Percentiles rank a stretch among this genome's conserved stretches.
Evolutionary conservation across 2,797 vertebrate genomes (phyloP).

Genomic region (Mionectes olivaceus): DNA sequence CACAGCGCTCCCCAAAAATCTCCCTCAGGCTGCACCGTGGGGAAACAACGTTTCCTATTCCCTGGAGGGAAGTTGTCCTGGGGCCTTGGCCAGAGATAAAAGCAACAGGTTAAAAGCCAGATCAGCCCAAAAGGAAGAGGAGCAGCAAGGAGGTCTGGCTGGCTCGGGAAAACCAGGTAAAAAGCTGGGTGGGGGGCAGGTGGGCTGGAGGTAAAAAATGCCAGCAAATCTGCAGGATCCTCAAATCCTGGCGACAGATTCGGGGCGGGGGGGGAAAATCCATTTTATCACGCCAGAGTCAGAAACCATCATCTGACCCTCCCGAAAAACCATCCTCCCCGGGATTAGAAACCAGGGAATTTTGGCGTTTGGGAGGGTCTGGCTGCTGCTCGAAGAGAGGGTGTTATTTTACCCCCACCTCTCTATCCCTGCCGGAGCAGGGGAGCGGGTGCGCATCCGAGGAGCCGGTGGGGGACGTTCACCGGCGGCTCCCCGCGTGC

Average conservation of each 20-base stretch:
- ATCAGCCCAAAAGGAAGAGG: neutral
- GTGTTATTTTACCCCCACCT: neutral
- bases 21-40: neutral
- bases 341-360: neutral
- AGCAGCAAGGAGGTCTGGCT: neutral
- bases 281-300: neutral
- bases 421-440: neutral
- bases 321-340: neutral
- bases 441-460: neutral
- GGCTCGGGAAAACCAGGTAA: neutral
- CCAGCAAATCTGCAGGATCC: neutral
- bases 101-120: conserved; percentile 53
- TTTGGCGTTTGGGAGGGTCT: neutral
- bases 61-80: neutral
- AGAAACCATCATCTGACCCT: neutral
- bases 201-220: neutral
- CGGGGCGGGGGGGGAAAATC: accelerated
- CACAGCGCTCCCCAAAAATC: neutral
- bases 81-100: neutral
- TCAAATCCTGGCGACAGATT: neutral
- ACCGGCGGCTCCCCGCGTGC: neutral
- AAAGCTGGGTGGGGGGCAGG: accelerated
- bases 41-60: neutral
- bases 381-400: accelerated
- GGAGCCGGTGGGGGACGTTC: neutral